Percentiles rank a stretch among this genome's conserved stretches.
Conservation (phyloP, 1,140 invertebrate species). For the Caerostris darwini region DNA sequence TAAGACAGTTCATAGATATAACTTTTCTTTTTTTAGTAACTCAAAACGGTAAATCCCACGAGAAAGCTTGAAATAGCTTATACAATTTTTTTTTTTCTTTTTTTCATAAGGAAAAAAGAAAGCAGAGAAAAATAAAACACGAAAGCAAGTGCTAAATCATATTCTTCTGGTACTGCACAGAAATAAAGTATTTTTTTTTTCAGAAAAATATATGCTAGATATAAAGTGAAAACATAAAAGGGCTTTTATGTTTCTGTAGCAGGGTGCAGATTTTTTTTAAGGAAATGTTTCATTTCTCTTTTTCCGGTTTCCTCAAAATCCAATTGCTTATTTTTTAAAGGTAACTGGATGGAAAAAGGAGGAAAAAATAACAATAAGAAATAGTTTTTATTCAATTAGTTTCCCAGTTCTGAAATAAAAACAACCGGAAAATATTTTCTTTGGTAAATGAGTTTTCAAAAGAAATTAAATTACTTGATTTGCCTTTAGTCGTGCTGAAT, state of each 20-base stretch:
- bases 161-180: not conserved
- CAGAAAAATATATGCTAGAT: not conserved
- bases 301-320: not conserved
- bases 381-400: not conserved
- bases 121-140: no score
- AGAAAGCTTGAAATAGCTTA: no score
- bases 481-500: no score
- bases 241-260: not conserved
- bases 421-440: not conserved
- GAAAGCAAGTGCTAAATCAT: not conserved
- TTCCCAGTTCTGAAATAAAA: not conserved
- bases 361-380: not conserved
- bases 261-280: not conserved
- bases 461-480: no score
- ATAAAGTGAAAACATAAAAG: not conserved
- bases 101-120: no score
- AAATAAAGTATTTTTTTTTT: not conserved
- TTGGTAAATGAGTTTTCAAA: not conserved
- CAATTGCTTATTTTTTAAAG: not conserved
- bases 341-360: not conserved
- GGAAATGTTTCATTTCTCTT: not conserved
- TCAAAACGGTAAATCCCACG: no score
- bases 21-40: no score
- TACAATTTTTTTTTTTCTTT: no score
- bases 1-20: no score